Evolutionary conservation across 2,797 vertebrate species (phyloP), one percentile per base, ranked within the genome.

Genomic region (Loris lydekkerianus): DNA sequence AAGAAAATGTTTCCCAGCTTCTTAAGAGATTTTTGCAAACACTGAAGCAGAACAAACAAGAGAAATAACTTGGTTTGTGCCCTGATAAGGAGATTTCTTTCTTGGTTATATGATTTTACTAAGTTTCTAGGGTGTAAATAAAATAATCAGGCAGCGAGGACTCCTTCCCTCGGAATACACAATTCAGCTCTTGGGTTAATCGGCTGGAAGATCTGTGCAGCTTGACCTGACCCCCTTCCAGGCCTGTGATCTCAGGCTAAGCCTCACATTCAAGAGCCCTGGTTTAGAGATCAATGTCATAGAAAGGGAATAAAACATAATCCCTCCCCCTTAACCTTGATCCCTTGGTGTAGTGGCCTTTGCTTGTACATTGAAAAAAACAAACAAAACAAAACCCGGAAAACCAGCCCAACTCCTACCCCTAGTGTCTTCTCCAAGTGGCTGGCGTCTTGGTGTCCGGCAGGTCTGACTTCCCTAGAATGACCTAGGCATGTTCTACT

Each of bases 81-180:
- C 83, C 91, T 96, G 96, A 95, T 94, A 97, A 97, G 95, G 67
- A 95, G 92, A 92, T 94, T 96, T 97, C 91, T 92, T 96, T 94
- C 73, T 75, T 77, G 81, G 83, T 96, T 97, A 96, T 95, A 90
- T 96, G 96, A 97, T 96, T 97, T 95, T 93, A 91, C 89, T 89
- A 97, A 84, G 81, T 97, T 96, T 97, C 93, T 77, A 88, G 86
- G 58, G 91, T 94, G 65, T 96, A 95, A 96, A 95, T 96, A 96
- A 97, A 97, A 96, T 93, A 97, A 94, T 93, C 75, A 93, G 89
- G 67, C 49, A 73, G 14, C 65, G 76, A 75, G 21, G 85, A 88
- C 21, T 73, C 75, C 60, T 95, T 85, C n/a, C 34, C n/a, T 90
- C 31, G 31, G 73, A 89, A 80, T 56, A 69, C 53, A 82, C 80